Evolutionary conservation across 1,140 invertebrate species (phyloP).

Genomic region (Leptinotarsa texana): DNA sequence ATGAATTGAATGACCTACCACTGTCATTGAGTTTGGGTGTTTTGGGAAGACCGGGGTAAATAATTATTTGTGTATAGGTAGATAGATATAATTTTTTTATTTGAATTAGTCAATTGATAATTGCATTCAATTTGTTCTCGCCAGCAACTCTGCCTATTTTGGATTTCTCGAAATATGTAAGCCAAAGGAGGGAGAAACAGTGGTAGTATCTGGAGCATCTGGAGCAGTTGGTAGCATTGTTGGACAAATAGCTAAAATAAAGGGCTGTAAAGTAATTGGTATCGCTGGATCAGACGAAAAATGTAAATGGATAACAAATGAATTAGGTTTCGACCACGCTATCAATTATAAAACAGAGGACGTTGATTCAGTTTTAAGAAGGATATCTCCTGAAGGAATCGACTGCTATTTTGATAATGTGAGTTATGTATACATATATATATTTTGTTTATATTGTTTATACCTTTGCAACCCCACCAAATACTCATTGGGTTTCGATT

Average conservation of each 20-base stretch:
- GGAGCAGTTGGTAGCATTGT: conserved; percentile 74
- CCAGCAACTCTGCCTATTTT: conserved; percentile 67
- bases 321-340: conserved; percentile 68
- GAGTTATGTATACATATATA: background rate
- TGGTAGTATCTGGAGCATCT: conserved; percentile 70
- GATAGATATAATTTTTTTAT: too few species aligned
- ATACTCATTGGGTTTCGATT: too few species aligned
- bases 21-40: conserved; percentile 53
- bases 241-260: conserved; percentile 74
- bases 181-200: conserved; percentile 68
- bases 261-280: conserved; percentile 71
- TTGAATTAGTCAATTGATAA: too few species aligned
- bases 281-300: conserved; percentile 74
- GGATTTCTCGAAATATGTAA: conserved; percentile 69
- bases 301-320: conserved; percentile 65
- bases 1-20: conserved; percentile 58
- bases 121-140: conserved; percentile 9
- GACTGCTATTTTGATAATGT: conserved; percentile 80
- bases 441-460: too few species aligned
- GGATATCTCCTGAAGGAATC: conserved; percentile 67
- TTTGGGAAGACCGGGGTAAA: conserved; percentile 45
- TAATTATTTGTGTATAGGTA: too few species aligned
- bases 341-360: conserved; percentile 73
- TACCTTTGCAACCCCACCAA: too few species aligned
- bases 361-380: conserved; percentile 59